These are phyloP conservation scores for Spicauda simplicius DNA, from an alignment of 2,888 invertebrate species.

Conservation along the genomic window DNA sequence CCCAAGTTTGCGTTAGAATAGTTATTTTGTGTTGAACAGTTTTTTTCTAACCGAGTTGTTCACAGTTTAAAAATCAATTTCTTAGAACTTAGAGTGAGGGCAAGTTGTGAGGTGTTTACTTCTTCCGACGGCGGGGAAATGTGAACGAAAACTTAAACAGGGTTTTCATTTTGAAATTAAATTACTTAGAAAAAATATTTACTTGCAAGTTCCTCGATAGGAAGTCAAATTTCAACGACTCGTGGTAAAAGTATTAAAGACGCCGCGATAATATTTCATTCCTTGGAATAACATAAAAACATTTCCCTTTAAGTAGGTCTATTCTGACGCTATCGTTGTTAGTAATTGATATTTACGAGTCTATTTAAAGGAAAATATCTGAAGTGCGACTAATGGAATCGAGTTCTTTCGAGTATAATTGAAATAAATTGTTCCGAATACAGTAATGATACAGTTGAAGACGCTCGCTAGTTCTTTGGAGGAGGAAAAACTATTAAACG, in stretches of 20 bases:
- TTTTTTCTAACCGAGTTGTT: conserved; percentile 69
- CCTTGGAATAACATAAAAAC: conserved; percentile 14
- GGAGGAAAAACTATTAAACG: conserved; percentile 77
- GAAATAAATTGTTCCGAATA: conserved; percentile 49
- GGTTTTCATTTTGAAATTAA: conserved; percentile 69
- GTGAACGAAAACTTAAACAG: conserved; percentile 66
- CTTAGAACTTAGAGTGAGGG: conserved; percentile 66
- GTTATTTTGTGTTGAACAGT: conserved; percentile 73
- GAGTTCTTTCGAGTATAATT: conserved; percentile 42
- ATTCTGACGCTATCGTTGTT: conserved; percentile 14
- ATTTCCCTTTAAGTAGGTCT: conserved; percentile 22
- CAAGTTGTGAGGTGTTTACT: conserved; percentile 76
- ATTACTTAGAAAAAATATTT: conserved; percentile 62
- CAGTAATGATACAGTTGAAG: conserved; percentile 51
- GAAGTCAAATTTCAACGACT: conserved; percentile 25
- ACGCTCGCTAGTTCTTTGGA: conserved; percentile 44
- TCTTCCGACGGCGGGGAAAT: conserved; percentile 54
- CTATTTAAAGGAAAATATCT: conserved; percentile 35
- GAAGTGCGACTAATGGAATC: conserved; percentile 37
- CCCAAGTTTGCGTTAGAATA: conserved; percentile 79
- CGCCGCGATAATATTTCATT: conserved; percentile 18
- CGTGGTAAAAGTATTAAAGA: conserved; percentile 8
- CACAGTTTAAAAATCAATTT: conserved; percentile 82
- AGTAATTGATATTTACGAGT: conserved; percentile 35
- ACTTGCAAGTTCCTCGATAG: conserved; percentile 37